A percentile compares a stretch with the other conserved stretches of the same genome.
Evolutionary conservation across 2,888 invertebrate species (phyloP).

Genomic region (Rhagophthalmus giganteus): DNA sequence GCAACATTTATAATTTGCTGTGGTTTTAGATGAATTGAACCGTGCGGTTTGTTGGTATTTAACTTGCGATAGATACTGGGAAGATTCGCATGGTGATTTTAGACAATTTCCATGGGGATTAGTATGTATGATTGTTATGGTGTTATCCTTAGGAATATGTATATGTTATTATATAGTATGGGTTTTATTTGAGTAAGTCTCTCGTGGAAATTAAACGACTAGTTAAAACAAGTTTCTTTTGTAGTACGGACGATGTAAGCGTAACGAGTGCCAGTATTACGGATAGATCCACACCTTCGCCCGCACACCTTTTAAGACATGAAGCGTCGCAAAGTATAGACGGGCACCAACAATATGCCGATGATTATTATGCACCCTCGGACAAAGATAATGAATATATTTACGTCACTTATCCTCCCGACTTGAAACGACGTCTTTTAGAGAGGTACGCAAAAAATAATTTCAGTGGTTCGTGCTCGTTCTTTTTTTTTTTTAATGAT

Average conservation of each 20-base stretch:
- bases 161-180: slow-evolving; percentile 92
- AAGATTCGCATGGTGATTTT: slow-evolving; percentile 74
- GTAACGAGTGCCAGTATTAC: slow-evolving; percentile 69
- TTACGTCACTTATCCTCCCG: slow-evolving; percentile 86
- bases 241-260: slow-evolving; percentile 71
- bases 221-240: slow-evolving; percentile 26
- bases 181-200: slow-evolving; percentile 87
- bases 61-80: slow-evolving; percentile 91
- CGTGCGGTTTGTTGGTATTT: slow-evolving; percentile 90
- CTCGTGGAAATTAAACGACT: not conserved
- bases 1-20: not conserved
- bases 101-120: slow-evolving; percentile 82
- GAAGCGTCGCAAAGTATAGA: slow-evolving; percentile 46
- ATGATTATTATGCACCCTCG: slow-evolving; percentile 54
- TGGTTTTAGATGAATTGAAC: slow-evolving; percentile 76
- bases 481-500: not conserved
- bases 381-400: slow-evolving; percentile 75
- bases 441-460: slow-evolving; percentile 76
- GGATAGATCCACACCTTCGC: slow-evolving; percentile 69
- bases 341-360: slow-evolving; percentile 52
- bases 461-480: not conserved
- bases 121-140: slow-evolving; percentile 75
- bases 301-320: slow-evolving; percentile 61
- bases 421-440: slow-evolving; percentile 78
- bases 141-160: slow-evolving; percentile 80